Conservation (phyloP, 2,797 vertebrate genomes). For the Delichon dasypus region DNA sequence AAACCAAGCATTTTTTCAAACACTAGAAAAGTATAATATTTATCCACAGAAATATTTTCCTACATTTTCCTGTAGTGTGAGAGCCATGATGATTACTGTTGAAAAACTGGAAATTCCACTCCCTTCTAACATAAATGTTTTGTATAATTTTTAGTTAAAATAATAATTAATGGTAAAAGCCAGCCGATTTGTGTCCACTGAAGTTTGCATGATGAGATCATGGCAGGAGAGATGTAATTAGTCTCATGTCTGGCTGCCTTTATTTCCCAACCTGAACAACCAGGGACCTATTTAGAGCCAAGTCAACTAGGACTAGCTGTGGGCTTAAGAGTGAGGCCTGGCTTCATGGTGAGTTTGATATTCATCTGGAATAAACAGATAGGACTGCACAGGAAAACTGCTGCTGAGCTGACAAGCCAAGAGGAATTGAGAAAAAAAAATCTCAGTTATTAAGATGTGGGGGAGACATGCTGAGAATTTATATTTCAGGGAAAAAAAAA, state of each 20-base stretch:
- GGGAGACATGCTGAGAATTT: neutral
- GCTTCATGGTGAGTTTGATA: neutral
- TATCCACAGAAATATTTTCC: neutral
- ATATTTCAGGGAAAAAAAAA: neutral
- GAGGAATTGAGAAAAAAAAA: neutral
- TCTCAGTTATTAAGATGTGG: neutral
- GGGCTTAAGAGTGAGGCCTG: neutral
- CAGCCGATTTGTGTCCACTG: neutral
- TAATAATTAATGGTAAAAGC: neutral
- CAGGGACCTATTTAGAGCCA: neutral
- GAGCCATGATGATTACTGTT: neutral
- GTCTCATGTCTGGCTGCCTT: neutral
- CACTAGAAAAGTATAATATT: neutral
- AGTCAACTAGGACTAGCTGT: neutral
- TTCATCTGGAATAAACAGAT: slow-evolving; percentile 7
- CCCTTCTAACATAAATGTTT: neutral
- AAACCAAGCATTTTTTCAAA: neutral
- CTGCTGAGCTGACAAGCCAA: neutral
- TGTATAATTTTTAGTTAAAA: neutral
- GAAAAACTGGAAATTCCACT: neutral
- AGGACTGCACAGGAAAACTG: neutral
- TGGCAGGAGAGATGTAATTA: neutral
- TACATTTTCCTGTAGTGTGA: neutral
- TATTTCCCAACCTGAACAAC: neutral
- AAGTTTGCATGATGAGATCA: neutral